Percentiles rank a stretch among this genome's conserved stretches.
phyloP scores from a whole-genome alignment of 2,113 vertebrate species.

The Nicator chloris region DNA sequence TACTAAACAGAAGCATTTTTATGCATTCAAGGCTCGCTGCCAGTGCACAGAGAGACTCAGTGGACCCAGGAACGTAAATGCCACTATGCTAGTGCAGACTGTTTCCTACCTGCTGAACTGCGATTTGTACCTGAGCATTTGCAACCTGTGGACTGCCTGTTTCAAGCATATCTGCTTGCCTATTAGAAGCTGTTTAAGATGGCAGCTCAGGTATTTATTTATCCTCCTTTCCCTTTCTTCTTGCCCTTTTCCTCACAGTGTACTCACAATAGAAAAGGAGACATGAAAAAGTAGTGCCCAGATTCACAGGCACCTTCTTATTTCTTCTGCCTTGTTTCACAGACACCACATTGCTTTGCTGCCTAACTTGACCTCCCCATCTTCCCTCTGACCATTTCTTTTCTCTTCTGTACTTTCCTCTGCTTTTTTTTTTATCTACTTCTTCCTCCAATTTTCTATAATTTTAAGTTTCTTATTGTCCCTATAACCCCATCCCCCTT shows the following conservation, averaged over 20 bases:
- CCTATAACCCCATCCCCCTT: background rate
- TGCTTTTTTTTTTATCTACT: background rate
- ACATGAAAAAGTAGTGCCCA: background rate
- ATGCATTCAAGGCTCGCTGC: background rate
- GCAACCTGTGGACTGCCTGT: background rate
- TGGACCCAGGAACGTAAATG: background rate
- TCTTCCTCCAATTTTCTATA: background rate
- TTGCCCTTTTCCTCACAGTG: background rate
- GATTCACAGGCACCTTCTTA: background rate
- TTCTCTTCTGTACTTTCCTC: background rate
- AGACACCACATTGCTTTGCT: background rate
- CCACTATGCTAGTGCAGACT: background rate
- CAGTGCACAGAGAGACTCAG: background rate
- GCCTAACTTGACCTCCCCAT: background rate
- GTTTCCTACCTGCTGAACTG: background rate
- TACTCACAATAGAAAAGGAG: background rate
- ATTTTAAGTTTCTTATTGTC: background rate
- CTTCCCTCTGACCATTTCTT: background rate
- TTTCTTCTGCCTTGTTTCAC: background rate
- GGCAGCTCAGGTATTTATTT: background rate
- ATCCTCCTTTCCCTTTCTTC: background rate
- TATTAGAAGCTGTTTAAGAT: background rate
- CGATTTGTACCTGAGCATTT: background rate
- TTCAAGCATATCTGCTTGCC: background rate
- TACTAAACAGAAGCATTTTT: background rate